These are phyloP conservation scores for Puntigrus tetrazona DNA, from an alignment of 2,113 vertebrate species.

Conservation along the genomic window DNA sequence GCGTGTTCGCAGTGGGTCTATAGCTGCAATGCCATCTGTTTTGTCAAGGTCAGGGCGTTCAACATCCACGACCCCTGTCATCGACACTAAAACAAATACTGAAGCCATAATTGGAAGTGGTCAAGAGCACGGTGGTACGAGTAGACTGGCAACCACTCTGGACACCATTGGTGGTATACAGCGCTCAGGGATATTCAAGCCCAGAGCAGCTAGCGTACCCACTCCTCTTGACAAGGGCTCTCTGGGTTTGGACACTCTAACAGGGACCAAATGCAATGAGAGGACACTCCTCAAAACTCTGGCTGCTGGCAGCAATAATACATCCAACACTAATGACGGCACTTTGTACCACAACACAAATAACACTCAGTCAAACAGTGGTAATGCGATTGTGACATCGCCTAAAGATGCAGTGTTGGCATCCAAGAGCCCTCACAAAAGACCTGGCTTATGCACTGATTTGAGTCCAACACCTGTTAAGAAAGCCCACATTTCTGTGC, in stretches of 20 bases:
- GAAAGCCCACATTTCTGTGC: conserved; percentile 84
- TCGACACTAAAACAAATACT: conserved; percentile 87
- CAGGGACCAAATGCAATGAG: conserved; percentile 73
- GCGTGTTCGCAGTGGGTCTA: conserved; percentile 82
- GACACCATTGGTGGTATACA: conserved; percentile 61
- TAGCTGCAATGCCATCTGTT: conserved; percentile 81
- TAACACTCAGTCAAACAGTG: conserved; percentile 72
- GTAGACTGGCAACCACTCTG: conserved; percentile 53
- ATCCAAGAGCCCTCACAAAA: conserved; percentile 87
- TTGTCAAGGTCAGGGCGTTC: conserved; percentile 70
- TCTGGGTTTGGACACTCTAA: conserved; percentile 68
- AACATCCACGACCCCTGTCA: conserved; percentile 62
- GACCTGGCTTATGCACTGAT: conserved; percentile 81
- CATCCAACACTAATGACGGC: conserved; percentile 72
- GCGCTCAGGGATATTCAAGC: conserved; percentile 66
- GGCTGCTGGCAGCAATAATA: conserved; percentile 75
- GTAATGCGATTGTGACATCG: conserved; percentile 63
- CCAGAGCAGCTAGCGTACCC: conserved; percentile 82
- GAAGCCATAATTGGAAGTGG: conserved; percentile 82
- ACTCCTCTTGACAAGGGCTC: conserved; percentile 76
- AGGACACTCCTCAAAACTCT: conserved; percentile 72
- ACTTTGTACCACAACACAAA: conserved; percentile 79
- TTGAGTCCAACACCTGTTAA: conserved; percentile 85
- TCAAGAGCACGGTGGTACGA: conserved; percentile 61
- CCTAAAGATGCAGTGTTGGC: conserved; percentile 79